phyloP scores from a whole-genome alignment of 2,888 invertebrate genomes.

The Empis stercorea region DNA sequence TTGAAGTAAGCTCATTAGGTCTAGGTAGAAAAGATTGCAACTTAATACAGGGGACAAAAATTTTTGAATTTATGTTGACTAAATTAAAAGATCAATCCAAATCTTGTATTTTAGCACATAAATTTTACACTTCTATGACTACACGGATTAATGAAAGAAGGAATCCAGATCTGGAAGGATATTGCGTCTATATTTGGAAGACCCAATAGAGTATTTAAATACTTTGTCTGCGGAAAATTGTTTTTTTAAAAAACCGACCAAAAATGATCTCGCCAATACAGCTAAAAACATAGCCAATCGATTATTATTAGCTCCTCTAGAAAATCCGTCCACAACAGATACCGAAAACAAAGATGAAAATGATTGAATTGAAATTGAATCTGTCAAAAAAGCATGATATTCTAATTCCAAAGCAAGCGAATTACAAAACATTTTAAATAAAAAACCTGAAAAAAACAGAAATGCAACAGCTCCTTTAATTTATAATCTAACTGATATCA shows the following conservation, averaged over 20 bases:
- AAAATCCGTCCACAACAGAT: slow-evolving; percentile 5
- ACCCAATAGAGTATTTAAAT: neutral
- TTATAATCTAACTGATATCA: neutral
- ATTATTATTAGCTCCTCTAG: neutral
- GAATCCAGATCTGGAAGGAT: neutral
- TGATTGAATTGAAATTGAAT: neutral
- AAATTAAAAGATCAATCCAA: neutral
- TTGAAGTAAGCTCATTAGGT: neutral
- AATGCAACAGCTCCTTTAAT: neutral
- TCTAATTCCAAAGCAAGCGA: neutral
- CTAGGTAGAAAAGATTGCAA: neutral
- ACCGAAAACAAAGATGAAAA: neutral
- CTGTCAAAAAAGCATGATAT: neutral
- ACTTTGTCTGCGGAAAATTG: neutral
- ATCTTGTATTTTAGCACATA: neutral
- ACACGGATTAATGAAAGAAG: neutral
- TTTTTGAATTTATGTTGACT: neutral
- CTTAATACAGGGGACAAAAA: neutral
- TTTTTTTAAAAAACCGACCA: neutral
- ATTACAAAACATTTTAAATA: neutral
- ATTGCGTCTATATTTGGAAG: neutral
- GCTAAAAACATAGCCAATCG: neutral
- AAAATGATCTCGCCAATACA: neutral
- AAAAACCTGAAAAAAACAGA: neutral
- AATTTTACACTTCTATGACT: neutral